Percentiles rank a stretch among this genome's conserved stretches.
Conservation (phyloP, 2,888 invertebrate genomes). For the Xestia rhomboidea region DNA sequence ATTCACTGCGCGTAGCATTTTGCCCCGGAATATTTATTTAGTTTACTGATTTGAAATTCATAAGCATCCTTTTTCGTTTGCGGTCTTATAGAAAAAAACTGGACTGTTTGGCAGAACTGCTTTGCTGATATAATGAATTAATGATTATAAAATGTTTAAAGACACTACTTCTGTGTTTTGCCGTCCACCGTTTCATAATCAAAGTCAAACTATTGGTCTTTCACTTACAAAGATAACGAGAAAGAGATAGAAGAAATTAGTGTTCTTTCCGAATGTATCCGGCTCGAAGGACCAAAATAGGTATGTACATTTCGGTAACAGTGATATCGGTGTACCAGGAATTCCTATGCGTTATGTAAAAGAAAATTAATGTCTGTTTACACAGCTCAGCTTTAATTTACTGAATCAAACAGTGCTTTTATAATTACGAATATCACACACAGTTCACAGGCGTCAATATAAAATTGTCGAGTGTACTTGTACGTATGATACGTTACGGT, state of each 20-base stretch:
- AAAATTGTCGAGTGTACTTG: neutral
- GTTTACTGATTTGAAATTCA: constrained; percentile 38
- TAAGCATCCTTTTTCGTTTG: constrained; percentile 21
- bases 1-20: constrained; percentile 9
- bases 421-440: neutral
- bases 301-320: neutral
- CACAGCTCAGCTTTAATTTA: neutral
- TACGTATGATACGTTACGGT: too few species aligned
- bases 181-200: neutral
- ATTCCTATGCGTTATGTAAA: neutral
- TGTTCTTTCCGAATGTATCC: neutral
- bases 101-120: constrained; percentile 1
- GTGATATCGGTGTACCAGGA: neutral
- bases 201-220: neutral
- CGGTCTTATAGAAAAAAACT: neutral
- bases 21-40: constrained; percentile 17
- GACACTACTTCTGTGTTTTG: neutral
- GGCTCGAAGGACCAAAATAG: constrained; percentile 1
- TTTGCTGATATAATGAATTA: constrained; percentile 19
- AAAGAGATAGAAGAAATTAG: neutral
- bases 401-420: neutral
- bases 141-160: constrained; percentile 1
- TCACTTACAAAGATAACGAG: neutral
- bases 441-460: neutral
- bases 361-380: neutral